Base-by-base conservation (phyloP, 2,888 invertebrate species). In the Salticus scenicus region DNA sequence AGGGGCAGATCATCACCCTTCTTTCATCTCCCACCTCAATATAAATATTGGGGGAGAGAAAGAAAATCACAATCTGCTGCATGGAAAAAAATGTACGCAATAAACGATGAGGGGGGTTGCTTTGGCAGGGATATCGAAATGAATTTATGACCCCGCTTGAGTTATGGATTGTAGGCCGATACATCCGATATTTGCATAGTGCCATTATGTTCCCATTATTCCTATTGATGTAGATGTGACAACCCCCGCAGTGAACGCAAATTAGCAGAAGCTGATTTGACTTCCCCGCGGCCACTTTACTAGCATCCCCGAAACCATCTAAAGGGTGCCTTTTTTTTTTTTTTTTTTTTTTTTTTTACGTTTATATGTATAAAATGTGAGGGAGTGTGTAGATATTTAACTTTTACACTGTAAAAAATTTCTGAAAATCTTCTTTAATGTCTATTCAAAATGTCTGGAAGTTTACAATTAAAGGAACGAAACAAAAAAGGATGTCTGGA, bases 171-270 rank as follows among this genome's bases (percentile, higher is more conserved):
- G 70, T 27, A 24, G 37, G 66, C 37, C 64, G 69, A 69, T 67
- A 80, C 72, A 69, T 74, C 74, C 74, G 51, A 47, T 67, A 83
- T 83, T 83, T 83, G 77, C 83, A 83, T 83, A 83, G 73, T 28
- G 31, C 83, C 67, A 83, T 83, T 73, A 83, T 83, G 83, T 77
- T 67, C 72, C 66, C 77, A 77, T 83, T 83, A 83, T 72, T 66
- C 67, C 77, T 37, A 51, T 28, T 27, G 63, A 64, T 64, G 64
- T 63, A 63, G 51, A 63, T 73, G 72, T 73, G 79, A 80, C 79
- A 80, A 80, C 79, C 73, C 66, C 67, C 28, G 28, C 31, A 28
- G 66, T 28, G 33, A n/a, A 31, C 41, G 69, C 51, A 74, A 81
- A 81, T 81, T 81, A 81, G 81, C 67, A 24, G 37, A 67, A 67